Evolutionary conservation across 2,888 invertebrate species (phyloP).

Genomic region (Tridacna gigas): DNA sequence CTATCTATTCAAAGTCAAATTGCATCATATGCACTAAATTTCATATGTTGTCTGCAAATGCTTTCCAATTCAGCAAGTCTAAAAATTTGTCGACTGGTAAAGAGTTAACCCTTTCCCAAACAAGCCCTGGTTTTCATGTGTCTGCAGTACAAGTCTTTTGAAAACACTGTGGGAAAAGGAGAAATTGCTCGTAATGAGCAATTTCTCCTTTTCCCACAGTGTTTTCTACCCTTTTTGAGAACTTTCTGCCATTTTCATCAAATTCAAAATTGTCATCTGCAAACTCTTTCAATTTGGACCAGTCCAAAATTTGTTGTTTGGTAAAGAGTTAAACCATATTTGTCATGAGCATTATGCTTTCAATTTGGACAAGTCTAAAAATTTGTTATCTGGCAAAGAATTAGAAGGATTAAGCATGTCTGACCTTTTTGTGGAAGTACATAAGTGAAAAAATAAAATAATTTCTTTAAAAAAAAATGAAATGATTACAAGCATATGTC

Average conservation of each 20-base stretch:
- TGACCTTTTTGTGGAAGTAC: neutral
- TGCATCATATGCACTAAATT: no score
- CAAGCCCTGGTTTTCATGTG: neutral
- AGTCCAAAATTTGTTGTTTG: neutral
- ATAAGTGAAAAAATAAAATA: neutral
- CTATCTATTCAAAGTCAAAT: no score
- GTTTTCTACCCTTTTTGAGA: neutral
- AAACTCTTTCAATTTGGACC: neutral
- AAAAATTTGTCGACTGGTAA: neutral
- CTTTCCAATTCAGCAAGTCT: no score
- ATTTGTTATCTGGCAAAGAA: neutral
- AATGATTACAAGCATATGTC: no score
- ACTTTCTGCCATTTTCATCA: neutral
- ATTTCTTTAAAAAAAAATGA: no score
- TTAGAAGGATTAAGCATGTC: neutral
- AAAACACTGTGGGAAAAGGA: neutral
- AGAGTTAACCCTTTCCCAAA: neutral
- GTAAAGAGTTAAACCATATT: no score
- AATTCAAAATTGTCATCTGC: neutral
- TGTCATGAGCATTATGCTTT: no score
- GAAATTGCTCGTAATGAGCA: slow-evolving; percentile 1
- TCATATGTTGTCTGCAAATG: no score
- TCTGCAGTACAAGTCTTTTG: neutral
- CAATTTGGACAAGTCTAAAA: neutral
- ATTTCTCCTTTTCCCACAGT: neutral